A percentile compares a stretch with the other conserved stretches of the same genome.
Evolutionary conservation across 2,113 vertebrate genomes (phyloP).

Genomic region (Coreoperca whiteheadi): DNA sequence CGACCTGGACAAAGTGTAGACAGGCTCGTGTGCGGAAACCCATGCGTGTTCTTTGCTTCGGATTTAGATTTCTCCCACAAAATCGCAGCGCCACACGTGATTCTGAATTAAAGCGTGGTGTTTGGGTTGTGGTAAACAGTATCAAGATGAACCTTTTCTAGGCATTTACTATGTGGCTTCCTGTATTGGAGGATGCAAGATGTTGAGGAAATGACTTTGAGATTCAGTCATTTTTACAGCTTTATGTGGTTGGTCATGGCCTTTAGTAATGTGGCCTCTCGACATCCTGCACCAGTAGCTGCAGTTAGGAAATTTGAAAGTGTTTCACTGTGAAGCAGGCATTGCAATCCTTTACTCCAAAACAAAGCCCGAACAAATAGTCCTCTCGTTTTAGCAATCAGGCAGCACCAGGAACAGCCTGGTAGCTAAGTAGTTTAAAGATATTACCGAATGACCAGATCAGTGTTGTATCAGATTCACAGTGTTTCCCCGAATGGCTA

Average conservation of each 20-base stretch:
- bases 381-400: background rate
- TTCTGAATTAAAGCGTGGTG: conserved; percentile 19
- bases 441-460: background rate
- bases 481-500: background rate
- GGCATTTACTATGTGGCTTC: conserved; percentile 62
- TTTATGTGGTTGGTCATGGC: conserved; percentile 63
- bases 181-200: conserved; percentile 59
- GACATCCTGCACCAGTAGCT: conserved; percentile 34
- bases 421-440: no score
- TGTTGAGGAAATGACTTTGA: conserved; percentile 68
- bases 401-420: background rate
- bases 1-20: background rate
- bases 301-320: background rate
- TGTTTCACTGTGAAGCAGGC: background rate
- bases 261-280: conserved; percentile 41
- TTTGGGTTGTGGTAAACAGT: conserved; percentile 50
- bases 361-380: background rate
- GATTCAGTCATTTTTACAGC: conserved; percentile 70
- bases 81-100: background rate
- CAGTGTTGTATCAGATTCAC: background rate
- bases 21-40: background rate
- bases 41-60: background rate
- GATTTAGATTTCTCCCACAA: background rate
- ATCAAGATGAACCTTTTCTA: conserved; percentile 32
- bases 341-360: background rate